phyloP scores from a whole-genome alignment of 1,140 invertebrate species.

The Tenebrio molitor region DNA sequence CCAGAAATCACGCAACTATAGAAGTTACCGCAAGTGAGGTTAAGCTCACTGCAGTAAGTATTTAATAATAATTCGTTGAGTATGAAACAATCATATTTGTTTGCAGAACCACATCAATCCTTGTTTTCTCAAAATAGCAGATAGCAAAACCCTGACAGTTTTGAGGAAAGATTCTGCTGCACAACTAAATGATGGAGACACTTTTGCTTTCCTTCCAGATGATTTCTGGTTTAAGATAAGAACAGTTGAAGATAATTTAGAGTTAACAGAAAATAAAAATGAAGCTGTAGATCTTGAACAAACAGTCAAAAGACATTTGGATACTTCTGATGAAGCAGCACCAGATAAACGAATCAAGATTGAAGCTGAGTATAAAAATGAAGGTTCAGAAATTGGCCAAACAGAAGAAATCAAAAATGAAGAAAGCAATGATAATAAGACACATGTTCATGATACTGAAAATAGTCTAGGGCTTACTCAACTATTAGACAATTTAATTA shows the following conservation, averaged over 20 bases:
- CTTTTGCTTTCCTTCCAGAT: conserved; percentile 57
- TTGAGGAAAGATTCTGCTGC: conserved; percentile 45
- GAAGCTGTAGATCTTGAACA: neutral
- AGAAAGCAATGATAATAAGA: too few relatives aligned
- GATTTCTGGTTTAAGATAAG: conserved; percentile 47
- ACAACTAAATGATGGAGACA: conserved; percentile 54
- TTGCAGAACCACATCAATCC: conserved; percentile 57
- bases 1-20: conserved; percentile 55
- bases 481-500: too few relatives aligned
- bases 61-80: neutral
- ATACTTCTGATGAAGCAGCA: neutral
- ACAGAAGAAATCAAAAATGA: neutral
- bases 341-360: neutral
- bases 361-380: neutral
- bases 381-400: neutral
- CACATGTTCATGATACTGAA: too few relatives aligned
- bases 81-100: neutral
- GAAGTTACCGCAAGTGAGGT: conserved; percentile 35
- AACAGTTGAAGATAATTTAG: conserved; percentile 9
- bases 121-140: conserved; percentile 52
- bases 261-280: neutral
- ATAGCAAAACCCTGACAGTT: conserved; percentile 49
- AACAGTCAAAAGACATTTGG: neutral
- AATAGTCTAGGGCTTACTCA: too few relatives aligned
- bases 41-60: conserved; percentile 51